Percentiles rank a stretch among this genome's conserved stretches.
Evolutionary conservation across 2,888 invertebrate genomes (phyloP).

Genomic region (Catocala sponsa): DNA sequence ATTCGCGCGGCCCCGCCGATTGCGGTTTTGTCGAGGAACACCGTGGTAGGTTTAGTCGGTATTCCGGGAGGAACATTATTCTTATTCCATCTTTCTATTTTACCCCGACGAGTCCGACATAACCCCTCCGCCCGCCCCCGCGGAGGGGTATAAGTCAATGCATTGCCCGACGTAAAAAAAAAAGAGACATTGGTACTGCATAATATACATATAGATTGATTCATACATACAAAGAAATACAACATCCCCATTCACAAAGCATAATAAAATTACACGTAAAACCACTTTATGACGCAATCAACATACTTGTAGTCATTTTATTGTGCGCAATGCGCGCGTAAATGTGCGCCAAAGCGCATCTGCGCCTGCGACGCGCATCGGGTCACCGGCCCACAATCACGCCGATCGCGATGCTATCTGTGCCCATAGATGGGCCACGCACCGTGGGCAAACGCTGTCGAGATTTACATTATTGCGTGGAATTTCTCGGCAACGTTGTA

Average conservation of each 20-base stretch:
- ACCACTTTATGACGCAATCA: conserved; percentile 36
- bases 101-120: no score
- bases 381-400: conserved; percentile 49
- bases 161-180: no score
- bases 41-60: no score
- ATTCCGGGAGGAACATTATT: no score
- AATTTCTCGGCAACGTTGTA: conserved; percentile 25
- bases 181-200: no score
- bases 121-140: no score
- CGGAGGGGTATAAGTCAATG: no score
- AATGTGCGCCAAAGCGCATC: conserved; percentile 28
- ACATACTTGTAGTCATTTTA: conserved; percentile 30
- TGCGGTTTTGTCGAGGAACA: no score
- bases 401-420: conserved; percentile 48
- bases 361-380: conserved; percentile 18
- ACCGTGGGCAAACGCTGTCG: conserved; percentile 40
- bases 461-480: conserved; percentile 47
- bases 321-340: conserved; percentile 27
- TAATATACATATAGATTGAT: neutral
- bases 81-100: no score
- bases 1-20: no score
- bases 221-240: no score
- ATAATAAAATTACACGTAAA: conserved; percentile 18
- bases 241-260: conserved; percentile 19
- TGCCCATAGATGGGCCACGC: conserved; percentile 44